A percentile compares a stretch with the other conserved stretches of the same genome.
Conservation (phyloP, 2,888 invertebrate species). For the Ennomos quercinarius region DNA sequence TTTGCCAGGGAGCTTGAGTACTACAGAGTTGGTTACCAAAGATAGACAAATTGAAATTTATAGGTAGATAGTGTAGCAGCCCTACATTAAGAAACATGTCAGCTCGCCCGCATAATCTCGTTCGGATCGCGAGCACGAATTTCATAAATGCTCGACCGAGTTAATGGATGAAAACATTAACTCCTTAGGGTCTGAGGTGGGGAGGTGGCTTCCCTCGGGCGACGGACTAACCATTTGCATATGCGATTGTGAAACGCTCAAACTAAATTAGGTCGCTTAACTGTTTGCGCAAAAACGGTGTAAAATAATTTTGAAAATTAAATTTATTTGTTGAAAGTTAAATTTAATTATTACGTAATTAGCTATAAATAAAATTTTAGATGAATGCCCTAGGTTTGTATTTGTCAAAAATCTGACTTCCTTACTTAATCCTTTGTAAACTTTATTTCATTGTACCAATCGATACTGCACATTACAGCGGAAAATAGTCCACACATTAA, state of each 20-base stretch:
- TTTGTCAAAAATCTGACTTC: no score
- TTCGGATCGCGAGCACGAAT: conserved; percentile 80
- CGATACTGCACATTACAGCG: no score
- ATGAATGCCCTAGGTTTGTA: no score
- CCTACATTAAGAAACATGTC: conserved; percentile 70
- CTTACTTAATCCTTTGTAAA: no score
- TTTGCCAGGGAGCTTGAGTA: no score
- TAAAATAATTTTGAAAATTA: neutral
- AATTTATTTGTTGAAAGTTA: neutral
- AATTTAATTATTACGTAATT: no score
- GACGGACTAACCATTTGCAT: conserved; percentile 60
- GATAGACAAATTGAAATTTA: no score
- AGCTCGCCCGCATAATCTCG: conserved; percentile 75
- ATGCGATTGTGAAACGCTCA: conserved; percentile 52
- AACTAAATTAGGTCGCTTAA: conserved; percentile 24
- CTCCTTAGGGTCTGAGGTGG: conserved; percentile 63
- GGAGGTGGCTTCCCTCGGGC: conserved; percentile 37
- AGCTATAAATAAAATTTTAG: no score
- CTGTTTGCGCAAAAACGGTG: no score
- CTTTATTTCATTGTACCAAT: no score
- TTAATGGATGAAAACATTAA: conserved; percentile 83
- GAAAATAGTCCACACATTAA: no score
- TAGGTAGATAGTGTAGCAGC: conserved; percentile 46
- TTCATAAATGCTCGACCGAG: conserved; percentile 79
- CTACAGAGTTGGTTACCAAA: no score